These are phyloP conservation scores for Enteromius mattozi DNA, from an alignment of 2,797 vertebrate genomes.

Conservation along the genomic window DNA sequence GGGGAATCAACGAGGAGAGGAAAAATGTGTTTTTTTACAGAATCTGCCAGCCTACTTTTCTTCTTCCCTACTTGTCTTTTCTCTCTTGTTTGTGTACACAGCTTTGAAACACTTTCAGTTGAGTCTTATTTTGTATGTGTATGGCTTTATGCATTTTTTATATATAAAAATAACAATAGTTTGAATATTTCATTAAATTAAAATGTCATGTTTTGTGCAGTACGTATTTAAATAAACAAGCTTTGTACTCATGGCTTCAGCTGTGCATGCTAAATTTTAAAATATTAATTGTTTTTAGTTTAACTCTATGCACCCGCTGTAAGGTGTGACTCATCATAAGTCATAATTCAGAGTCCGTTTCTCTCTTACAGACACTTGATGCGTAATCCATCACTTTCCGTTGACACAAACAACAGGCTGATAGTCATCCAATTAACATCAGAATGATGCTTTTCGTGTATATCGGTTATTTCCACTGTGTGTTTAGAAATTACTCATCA, in stretches of 20 bases:
- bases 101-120: not conserved
- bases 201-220: not conserved
- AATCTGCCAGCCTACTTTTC: not conserved
- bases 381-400: slow-evolving; percentile 12
- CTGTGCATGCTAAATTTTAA: not conserved
- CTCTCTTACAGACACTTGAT: slow-evolving; percentile 21
- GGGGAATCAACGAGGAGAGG: not conserved
- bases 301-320: not conserved
- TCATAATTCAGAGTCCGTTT: not conserved
- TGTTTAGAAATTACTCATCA: not conserved
- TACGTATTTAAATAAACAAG: not conserved
- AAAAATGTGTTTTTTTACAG: not conserved
- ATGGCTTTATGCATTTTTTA: too few species aligned
- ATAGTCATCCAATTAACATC: slow-evolving; percentile 1
- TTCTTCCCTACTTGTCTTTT: not conserved
- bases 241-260: not conserved
- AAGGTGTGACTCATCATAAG: not conserved
- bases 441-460: not conserved
- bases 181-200: not conserved
- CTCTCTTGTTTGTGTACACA: not conserved
- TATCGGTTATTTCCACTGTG: slow-evolving; percentile 1
- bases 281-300: slow-evolving; percentile 12
- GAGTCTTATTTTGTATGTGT: not conserved
- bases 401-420: not conserved
- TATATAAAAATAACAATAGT: not conserved